Conservation (phyloP, 2,113 vertebrate genomes). For the Rhipidura dahli region DNA sequence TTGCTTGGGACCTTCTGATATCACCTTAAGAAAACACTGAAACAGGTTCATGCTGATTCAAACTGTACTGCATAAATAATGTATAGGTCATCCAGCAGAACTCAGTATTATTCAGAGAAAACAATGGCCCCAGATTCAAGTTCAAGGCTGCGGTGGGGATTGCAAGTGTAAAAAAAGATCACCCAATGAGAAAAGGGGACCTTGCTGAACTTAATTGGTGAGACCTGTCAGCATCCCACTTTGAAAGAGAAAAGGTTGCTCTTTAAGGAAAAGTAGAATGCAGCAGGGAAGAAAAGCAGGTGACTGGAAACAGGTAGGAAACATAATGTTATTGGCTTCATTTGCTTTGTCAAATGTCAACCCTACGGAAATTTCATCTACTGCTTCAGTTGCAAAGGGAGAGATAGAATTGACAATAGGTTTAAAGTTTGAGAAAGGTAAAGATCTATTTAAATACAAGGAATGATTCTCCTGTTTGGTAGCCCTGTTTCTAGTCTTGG, state of each 20-base stretch:
- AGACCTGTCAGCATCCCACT: background rate
- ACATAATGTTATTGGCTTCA: fast-evolving
- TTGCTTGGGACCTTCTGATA: background rate
- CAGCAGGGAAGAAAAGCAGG: background rate
- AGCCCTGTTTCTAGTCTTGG: background rate
- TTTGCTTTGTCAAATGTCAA: background rate
- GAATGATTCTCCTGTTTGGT: background rate
- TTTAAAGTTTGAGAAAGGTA: background rate
- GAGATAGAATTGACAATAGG: background rate
- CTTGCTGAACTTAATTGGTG: background rate
- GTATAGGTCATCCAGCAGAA: background rate
- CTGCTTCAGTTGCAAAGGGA: background rate
- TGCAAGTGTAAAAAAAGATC: background rate
- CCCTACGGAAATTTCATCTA: background rate
- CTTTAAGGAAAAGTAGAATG: background rate
- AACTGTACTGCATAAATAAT: background rate
- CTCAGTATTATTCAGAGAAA: background rate
- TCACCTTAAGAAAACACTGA: background rate
- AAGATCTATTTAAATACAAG: background rate
- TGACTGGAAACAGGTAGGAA: background rate
- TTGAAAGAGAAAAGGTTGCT: background rate
- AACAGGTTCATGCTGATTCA: background rate
- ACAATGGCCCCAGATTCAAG: background rate
- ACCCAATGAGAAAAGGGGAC: background rate
- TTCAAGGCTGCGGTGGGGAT: background rate